Evolutionary conservation across 2,113 vertebrate genomes (phyloP), one percentile per base, ranked within the genome.

Genomic region (Tamias sibiricus): DNA sequence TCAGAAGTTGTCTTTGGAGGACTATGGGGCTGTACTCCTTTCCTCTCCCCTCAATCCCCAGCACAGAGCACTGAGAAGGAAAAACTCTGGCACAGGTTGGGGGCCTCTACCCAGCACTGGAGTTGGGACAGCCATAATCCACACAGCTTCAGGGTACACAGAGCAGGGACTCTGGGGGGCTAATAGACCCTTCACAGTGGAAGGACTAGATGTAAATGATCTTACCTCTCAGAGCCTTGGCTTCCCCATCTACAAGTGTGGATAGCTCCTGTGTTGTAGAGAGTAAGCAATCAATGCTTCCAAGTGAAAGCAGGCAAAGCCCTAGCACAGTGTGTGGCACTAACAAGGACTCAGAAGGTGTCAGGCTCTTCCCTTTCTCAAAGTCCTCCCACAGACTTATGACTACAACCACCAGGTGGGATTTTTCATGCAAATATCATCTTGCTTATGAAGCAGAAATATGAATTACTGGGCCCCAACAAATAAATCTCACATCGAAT

Each of bases 391-490:
- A 22, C 35, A 66, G 83, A 68, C 40, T 54, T 37, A 32, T 32
- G 24, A 82, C 32, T 35, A 26, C 19, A 91, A 82, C 32, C 17
- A 69, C 47, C 52, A 94, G 52, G 59, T 54, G 64, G n/a, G 59
- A 44, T 35, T 83, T 85, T 72, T 93, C 64, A 83, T 42, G 69
- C 13, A 95, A 87, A 68, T 47, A 52, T 40, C 40, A 64, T 42
- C n/a, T 88, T 91, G 59, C 42, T 87, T 82, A 89, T 28, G 87
- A 92, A 96, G 89, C 59, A 93, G 54, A 72, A 49, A 75, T 12
- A 88, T 42, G 71, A 47, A 68, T 76, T 59, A 94, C 66, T 84
- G 16, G 79, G 76, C 47, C 37, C 64, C 57, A 76, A 64, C 20
- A 93, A 79, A 81, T 20, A 86, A 64, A 54, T 76, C 71, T 82